phyloP scores from a whole-genome alignment of 1,140 invertebrate species.

The Heterodera carotae region DNA sequence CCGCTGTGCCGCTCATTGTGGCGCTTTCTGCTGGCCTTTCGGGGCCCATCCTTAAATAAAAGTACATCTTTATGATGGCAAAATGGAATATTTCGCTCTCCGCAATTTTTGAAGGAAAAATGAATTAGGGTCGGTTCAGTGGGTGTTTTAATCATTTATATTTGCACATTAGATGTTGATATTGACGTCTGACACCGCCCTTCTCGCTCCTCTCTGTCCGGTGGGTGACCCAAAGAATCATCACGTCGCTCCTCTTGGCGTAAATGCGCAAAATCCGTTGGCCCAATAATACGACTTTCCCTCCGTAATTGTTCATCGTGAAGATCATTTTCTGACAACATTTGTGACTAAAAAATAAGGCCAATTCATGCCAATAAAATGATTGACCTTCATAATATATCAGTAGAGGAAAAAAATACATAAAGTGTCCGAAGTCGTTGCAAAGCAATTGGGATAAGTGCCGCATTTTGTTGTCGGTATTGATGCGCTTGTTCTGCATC shows the following conservation, averaged over 20 bases:
- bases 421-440: constrained; percentile 42
- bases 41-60: not conserved
- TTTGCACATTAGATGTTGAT: not conserved
- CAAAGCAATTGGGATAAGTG: constrained; percentile 41
- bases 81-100: not conserved
- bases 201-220: not conserved
- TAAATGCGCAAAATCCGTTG: constrained; percentile 32
- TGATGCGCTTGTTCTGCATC: constrained; percentile 44
- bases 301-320: constrained; percentile 18
- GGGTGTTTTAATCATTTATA: too few species aligned
- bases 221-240: not conserved
- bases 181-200: not conserved
- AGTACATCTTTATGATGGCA: not conserved
- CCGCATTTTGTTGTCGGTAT: constrained; percentile 34
- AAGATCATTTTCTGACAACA: constrained; percentile 33
- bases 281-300: not conserved
- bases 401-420: constrained; percentile 37
- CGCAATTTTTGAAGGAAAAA: not conserved
- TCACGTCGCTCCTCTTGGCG: not conserved
- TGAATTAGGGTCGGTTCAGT: not conserved
- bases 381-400: too few species aligned
- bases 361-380: too few species aligned
- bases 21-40: not conserved
- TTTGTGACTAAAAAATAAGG: constrained; percentile 41
- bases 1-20: not conserved